Percentiles rank a stretch among this genome's conserved stretches.
Conservation (phyloP, 2,888 invertebrate genomes). For the Blera fallax region DNA sequence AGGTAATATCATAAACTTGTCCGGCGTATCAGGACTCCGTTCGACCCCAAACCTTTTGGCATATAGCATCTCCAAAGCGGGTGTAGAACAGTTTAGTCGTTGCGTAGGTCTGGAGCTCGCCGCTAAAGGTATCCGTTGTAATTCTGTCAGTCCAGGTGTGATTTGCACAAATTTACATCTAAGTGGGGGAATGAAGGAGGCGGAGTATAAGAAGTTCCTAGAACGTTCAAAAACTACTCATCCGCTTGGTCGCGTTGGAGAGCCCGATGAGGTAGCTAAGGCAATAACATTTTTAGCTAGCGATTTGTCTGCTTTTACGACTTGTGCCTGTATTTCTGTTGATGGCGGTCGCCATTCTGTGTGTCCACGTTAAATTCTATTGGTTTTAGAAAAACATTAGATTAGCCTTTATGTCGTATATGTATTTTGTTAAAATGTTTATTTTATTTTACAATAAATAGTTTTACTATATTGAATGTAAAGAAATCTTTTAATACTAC, state of each 20-base stretch:
- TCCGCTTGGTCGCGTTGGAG: conserved; percentile 93
- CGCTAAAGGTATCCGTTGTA: conserved; percentile 91
- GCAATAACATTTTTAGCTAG: conserved; percentile 96
- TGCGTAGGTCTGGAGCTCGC: conserved; percentile 95
- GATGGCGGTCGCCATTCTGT: conserved; percentile 97
- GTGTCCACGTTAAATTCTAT: conserved; percentile 94
- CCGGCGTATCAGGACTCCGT: conserved; percentile 95
- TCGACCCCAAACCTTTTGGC: conserved; percentile 95
- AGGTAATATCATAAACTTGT: conserved; percentile 97
- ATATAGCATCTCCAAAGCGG: conserved; percentile 96
- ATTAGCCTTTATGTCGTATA: conserved; percentile 36
- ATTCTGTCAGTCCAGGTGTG: conserved; percentile 95
- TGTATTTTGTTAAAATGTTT: too few species aligned
- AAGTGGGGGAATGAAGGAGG: conserved; percentile 91
- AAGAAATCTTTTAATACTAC: too few species aligned
- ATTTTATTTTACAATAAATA: too few species aligned
- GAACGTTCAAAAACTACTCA: conserved; percentile 94
- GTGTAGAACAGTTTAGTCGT: conserved; percentile 96
- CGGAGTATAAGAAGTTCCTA: conserved; percentile 91
- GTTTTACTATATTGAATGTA: too few species aligned
- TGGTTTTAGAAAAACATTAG: too few species aligned
- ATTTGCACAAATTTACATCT: conserved; percentile 93
- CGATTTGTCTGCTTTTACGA: conserved; percentile 93
- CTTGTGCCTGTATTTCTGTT: conserved; percentile 93
- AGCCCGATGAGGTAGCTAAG: conserved; percentile 92